Base-by-base conservation (phyloP, 2,888 invertebrate genomes). In the Rutpela maculata region DNA sequence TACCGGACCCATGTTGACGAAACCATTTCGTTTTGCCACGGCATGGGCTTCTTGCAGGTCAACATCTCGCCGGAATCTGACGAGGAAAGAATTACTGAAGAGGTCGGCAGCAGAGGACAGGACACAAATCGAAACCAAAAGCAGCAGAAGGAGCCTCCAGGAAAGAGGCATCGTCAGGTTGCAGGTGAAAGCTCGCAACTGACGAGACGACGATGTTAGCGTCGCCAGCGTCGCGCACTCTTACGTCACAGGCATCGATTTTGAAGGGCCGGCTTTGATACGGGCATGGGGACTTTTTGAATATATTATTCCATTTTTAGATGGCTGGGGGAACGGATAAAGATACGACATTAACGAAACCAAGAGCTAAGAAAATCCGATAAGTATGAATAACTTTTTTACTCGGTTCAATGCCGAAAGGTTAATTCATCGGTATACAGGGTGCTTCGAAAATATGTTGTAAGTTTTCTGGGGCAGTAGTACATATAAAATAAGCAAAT, bases 21-120 rank as follows among this genome's bases (percentile, higher is more conserved):
- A 99, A 88, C 99, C 99, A 90, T 98, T 96, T 87, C 95, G 93
- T 82, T 93, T 91, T 78, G 99, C 99, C 81, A 99, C 93, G 83
- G 92, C 90, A 88, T 95, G 94, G 70, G 97, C 99, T 87, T 95
- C 92, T 19, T 94, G 92, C 84, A 93, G 93, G 76, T 94, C 94
- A 78, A 96, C 94, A 80, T 95, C 94, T 84, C 95, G 92, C 88
- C 94, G 94, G 91, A 98, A 95, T 85, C 95, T 93, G 86, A 99
- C 98, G 89, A 97, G 93, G 92, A 99, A 99, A 75, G 97, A 95
- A 91, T 98, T 99, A 89, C 98, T 99, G 92, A 98, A 97, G 86
- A 99, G 94, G 72, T 84, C 85, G 67, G 85, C 84, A 78, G 81
- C 80, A 81, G 82, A 81, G 43, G 74, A n/a, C 73, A 83, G 79